These are phyloP conservation scores for Decapterus maruadsi DNA, from an alignment of 2,797 vertebrate genomes.

Conservation along the genomic window DNA sequence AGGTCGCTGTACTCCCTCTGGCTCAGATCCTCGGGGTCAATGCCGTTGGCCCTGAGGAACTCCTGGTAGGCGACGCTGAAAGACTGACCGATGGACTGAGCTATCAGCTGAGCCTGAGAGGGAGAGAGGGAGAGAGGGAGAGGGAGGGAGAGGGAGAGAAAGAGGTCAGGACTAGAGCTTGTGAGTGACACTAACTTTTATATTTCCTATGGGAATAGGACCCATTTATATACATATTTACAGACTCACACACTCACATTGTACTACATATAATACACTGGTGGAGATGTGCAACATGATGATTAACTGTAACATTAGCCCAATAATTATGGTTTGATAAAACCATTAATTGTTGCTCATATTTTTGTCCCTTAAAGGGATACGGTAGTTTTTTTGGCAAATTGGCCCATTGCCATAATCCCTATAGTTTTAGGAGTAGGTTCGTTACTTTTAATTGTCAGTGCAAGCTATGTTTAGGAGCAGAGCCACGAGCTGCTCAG, in stretches of 20 bases:
- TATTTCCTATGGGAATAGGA: background rate
- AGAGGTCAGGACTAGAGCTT: background rate
- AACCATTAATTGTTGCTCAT: background rate
- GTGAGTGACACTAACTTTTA: background rate
- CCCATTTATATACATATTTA: conserved; percentile 3
- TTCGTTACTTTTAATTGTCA: too few relatives aligned
- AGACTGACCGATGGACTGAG: conserved; percentile 96
- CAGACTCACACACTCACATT: background rate
- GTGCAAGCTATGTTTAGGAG: too few relatives aligned
- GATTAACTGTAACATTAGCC: background rate
- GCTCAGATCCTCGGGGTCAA: conserved; percentile 96
- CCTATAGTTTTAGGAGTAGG: too few relatives aligned
- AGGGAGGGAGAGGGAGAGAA: background rate
- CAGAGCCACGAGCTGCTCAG: too few relatives aligned
- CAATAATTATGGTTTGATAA: background rate
- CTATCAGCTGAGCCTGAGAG: conserved; percentile 93
- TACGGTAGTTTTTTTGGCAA: too few relatives aligned
- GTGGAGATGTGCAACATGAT: background rate
- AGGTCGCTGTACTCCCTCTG: conserved; percentile 97
- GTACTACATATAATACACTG: background rate
- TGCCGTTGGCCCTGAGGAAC: conserved; percentile 95
- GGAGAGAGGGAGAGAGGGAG: background rate
- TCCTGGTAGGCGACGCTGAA: conserved; percentile 98
- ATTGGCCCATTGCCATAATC: too few relatives aligned
- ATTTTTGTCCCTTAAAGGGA: background rate